Evolutionary conservation across 1,140 invertebrate species (phyloP).

Genomic region (Drosophila guanche): DNA sequence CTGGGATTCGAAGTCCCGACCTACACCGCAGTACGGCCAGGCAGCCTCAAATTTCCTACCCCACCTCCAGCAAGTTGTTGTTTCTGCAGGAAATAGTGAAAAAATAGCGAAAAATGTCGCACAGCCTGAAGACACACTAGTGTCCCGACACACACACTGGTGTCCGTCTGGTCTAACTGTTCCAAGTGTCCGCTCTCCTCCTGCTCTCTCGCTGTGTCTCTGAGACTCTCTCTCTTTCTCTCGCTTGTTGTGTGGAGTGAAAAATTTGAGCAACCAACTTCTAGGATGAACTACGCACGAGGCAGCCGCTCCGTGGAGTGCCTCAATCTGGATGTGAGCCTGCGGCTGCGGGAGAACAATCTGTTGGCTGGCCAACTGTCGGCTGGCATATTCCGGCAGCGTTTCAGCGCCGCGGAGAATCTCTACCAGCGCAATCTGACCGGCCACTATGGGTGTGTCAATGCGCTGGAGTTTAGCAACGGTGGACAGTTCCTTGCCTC

Average conservation of each 20-base stretch:
- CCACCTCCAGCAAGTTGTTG: no score
- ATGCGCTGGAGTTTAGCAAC: constrained; percentile 97
- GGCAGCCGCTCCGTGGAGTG: constrained; percentile 28
- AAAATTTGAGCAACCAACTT: neutral
- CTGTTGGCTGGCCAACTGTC: constrained; percentile 42
- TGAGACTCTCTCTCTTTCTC: no score
- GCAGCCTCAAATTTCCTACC: neutral
- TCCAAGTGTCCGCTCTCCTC: no score
- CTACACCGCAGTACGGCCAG: neutral
- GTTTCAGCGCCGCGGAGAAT: constrained; percentile 87
- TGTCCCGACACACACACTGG: neutral
- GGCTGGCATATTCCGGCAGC: constrained; percentile 86
- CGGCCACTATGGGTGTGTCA: constrained; percentile 97
- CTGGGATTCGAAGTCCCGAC: no score
- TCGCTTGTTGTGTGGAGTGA: neutral
- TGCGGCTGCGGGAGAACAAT: constrained; percentile 52
- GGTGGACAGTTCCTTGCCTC: constrained; percentile 94
- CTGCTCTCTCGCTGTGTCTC: no score
- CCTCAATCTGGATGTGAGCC: constrained; percentile 59
- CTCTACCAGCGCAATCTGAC: constrained; percentile 93
- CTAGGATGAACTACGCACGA: constrained; percentile 45
- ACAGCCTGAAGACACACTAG: constrained; percentile 4
- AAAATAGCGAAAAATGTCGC: neutral
- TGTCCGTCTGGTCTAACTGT: no score
- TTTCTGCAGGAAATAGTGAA: neutral